A percentile compares a stretch with the other conserved stretches of the same genome.
Evolutionary conservation across 2,797 vertebrate genomes (phyloP).

Genomic region (Acanthopagrus latus): DNA sequence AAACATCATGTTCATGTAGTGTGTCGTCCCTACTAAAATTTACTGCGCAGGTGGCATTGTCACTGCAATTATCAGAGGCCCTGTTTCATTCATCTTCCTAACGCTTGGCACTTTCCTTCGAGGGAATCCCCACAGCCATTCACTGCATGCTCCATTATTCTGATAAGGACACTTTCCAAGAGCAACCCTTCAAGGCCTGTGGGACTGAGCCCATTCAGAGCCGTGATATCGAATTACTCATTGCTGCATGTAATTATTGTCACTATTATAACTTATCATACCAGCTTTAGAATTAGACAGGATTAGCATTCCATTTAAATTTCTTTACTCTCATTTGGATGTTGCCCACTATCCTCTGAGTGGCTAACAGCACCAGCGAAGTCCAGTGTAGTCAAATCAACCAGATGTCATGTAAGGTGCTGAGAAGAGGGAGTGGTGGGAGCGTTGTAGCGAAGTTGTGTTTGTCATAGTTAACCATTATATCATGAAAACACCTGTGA

Average conservation of each 20-base stretch:
- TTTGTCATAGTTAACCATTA: neutral
- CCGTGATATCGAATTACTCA: slow-evolving; percentile 1
- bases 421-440: neutral
- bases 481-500: neutral
- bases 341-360: neutral
- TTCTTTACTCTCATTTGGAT: neutral
- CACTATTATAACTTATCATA: slow-evolving; percentile 11
- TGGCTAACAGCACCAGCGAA: too few species aligned
- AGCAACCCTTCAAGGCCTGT: neutral
- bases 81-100: slow-evolving; percentile 2
- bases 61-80: neutral
- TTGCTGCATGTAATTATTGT: slow-evolving; percentile 1
- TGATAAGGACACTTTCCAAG: neutral
- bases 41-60: neutral
- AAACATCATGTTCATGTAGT: neutral
- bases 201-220: slow-evolving; percentile 9
- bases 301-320: slow-evolving; percentile 8
- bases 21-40: neutral
- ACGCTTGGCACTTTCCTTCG: neutral
- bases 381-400: neutral
- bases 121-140: neutral
- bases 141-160: slow-evolving; percentile 9
- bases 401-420: neutral
- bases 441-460: neutral
- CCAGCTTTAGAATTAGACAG: slow-evolving; percentile 1